A percentile compares a stretch with the other conserved stretches of the same genome.
These are phyloP conservation scores for Clivina fossor DNA, from an alignment of 2,888 invertebrate genomes.

Conservation along the genomic window DNA sequence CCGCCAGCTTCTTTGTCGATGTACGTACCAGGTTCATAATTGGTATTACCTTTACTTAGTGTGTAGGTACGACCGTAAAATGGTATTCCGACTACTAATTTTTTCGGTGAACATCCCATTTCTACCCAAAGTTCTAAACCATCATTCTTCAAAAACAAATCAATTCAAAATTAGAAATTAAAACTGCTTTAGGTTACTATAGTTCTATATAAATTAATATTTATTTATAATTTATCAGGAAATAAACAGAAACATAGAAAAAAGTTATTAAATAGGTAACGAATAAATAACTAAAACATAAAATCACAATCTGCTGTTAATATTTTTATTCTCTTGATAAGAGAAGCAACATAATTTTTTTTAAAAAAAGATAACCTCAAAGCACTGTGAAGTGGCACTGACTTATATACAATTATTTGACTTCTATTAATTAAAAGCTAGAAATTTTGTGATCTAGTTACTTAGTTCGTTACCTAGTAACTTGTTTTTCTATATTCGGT, in stretches of 20 bases:
- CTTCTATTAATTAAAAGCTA: too few relatives aligned
- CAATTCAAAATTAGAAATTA: not conserved
- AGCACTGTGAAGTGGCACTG: too few relatives aligned
- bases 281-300: too few relatives aligned
- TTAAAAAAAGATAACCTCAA: too few relatives aligned
- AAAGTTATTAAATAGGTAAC: too few relatives aligned
- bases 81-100: conserved; percentile 84
- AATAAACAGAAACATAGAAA: not conserved
- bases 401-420: too few relatives aligned
- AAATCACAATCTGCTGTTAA: too few relatives aligned
- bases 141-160: conserved; percentile 67
- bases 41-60: conserved; percentile 76
- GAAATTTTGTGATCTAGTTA: too few relatives aligned
- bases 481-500: too few relatives aligned
- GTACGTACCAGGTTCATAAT: conserved; percentile 81
- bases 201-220: not conserved
- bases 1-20: conserved; percentile 91
- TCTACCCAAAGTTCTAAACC: conserved; percentile 86
- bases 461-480: too few relatives aligned
- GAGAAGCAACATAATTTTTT: too few relatives aligned
- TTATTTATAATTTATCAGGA: not conserved
- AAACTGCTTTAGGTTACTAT: not conserved
- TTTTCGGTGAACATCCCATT: conserved; percentile 84
- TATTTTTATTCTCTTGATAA: too few relatives aligned
- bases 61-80: conserved; percentile 88